phyloP scores from a whole-genome alignment of 2,113 vertebrate species.

The Ochotona princeps region DNA sequence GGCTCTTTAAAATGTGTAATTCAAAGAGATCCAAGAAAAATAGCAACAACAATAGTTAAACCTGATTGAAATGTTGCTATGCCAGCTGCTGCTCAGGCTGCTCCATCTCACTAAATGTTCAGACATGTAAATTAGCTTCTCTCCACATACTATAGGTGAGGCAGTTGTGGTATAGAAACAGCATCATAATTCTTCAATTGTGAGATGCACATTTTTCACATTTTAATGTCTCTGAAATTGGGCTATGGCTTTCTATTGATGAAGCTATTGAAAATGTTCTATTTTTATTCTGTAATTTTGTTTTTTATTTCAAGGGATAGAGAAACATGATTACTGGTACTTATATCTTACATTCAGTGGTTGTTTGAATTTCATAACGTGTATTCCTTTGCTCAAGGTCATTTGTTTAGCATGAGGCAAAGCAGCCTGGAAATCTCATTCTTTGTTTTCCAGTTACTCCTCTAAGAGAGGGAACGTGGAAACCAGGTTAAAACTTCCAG shows the following conservation, averaged over 20 bases:
- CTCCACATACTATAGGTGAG: neutral
- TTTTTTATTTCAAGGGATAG: conserved; percentile 49
- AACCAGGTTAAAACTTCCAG: neutral
- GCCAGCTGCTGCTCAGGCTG: neutral
- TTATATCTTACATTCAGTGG: neutral
- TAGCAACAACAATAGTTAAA: neutral
- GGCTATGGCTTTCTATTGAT: neutral
- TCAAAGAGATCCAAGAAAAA: conserved; percentile 9
- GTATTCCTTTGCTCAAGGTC: neutral
- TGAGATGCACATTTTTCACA: neutral
- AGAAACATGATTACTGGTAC: neutral
- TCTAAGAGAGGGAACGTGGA: neutral
- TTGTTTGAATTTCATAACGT: conserved; percentile 27
- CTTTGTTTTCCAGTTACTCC: neutral
- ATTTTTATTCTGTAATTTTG: neutral
- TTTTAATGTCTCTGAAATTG: conserved; percentile 37
- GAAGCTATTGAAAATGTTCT: neutral
- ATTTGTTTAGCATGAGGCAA: neutral
- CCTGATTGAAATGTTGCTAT: conserved; percentile 9
- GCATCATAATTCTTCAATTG: neutral
- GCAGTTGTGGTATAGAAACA: neutral
- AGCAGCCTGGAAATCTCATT: neutral
- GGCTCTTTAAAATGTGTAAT: neutral
- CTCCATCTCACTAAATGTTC: neutral
- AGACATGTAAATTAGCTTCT: conserved; percentile 3